These are phyloP conservation scores for Alca torda DNA, from an alignment of 2,797 vertebrate species.

Conservation along the genomic window DNA sequence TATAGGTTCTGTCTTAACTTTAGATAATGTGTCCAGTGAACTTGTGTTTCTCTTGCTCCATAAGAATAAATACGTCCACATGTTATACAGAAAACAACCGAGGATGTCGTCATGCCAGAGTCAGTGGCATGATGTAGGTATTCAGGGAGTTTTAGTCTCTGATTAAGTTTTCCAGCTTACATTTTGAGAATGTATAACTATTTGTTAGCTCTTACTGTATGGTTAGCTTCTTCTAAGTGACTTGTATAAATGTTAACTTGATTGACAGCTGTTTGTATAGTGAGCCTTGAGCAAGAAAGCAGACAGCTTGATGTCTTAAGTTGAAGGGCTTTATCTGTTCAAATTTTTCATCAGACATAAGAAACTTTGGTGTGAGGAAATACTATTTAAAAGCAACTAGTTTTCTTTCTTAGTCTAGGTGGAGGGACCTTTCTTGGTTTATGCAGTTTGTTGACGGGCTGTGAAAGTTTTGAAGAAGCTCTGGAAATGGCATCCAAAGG, in stretches of 20 bases:
- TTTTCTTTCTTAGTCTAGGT: slow-evolving; percentile 80
- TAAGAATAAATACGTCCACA: neutral
- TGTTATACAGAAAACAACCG: neutral
- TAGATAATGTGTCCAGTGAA: neutral
- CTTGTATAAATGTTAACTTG: neutral
- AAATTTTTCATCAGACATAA: neutral
- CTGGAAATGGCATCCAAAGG: slow-evolving; percentile 89
- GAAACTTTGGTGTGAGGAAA: neutral
- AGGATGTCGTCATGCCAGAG: neutral
- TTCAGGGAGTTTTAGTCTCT: neutral
- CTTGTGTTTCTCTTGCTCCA: neutral
- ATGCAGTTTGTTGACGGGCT: slow-evolving; percentile 87
- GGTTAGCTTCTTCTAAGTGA: neutral
- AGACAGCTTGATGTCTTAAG: neutral
- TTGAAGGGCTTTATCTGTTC: neutral
- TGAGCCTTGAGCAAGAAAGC: neutral
- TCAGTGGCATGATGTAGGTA: neutral
- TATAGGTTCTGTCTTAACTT: neutral
- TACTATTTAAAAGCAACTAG: neutral
- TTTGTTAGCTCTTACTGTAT: neutral
- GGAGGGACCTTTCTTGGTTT: slow-evolving; percentile 88
- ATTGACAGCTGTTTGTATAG: neutral
- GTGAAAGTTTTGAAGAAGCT: slow-evolving; percentile 89
- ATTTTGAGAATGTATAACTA: neutral
- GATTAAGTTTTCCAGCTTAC: neutral